Percentiles rank a stretch among this genome's conserved stretches.
Evolutionary conservation across 2,797 vertebrate genomes (phyloP).

Genomic region (Lates japonicus): DNA sequence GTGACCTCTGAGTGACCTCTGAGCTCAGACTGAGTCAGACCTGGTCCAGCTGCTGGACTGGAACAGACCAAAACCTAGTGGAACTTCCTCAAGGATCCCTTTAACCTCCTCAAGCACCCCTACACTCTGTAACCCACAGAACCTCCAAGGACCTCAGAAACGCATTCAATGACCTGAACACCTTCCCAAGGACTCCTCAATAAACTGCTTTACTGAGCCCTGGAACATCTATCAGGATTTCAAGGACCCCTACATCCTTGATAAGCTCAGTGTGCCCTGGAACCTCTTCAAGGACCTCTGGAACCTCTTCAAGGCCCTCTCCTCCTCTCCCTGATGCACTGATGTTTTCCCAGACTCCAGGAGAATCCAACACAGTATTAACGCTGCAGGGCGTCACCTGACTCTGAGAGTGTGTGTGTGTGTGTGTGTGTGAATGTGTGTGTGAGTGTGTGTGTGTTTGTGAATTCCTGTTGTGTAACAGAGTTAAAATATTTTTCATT

Average conservation of each 20-base stretch:
- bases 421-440: background rate
- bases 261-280: background rate
- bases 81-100: too few species aligned
- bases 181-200: too few species aligned
- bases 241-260: background rate
- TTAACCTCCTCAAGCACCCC: background rate
- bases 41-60: too few species aligned
- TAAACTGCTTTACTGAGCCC: too few species aligned
- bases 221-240: background rate
- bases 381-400: conserved; percentile 45
- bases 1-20: conserved; percentile 45
- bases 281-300: background rate
- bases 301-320: background rate
- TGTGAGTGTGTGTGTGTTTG: background rate
- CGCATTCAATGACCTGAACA: too few species aligned
- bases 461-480: conserved; percentile 26
- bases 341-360: conserved; percentile 38
- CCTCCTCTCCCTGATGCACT: background rate
- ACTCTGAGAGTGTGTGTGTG: background rate
- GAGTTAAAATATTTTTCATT: conserved; percentile 8
- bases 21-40: too few species aligned
- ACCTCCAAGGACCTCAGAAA: too few species aligned
- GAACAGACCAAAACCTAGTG: too few species aligned
- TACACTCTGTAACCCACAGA: too few species aligned
- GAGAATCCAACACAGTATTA: conserved; percentile 44